Percentiles rank a stretch among this genome's conserved stretches.
These are phyloP conservation scores for Psix sp. DNA, from an alignment of 1,140 invertebrate genomes.

Conservation along the genomic window DNA sequence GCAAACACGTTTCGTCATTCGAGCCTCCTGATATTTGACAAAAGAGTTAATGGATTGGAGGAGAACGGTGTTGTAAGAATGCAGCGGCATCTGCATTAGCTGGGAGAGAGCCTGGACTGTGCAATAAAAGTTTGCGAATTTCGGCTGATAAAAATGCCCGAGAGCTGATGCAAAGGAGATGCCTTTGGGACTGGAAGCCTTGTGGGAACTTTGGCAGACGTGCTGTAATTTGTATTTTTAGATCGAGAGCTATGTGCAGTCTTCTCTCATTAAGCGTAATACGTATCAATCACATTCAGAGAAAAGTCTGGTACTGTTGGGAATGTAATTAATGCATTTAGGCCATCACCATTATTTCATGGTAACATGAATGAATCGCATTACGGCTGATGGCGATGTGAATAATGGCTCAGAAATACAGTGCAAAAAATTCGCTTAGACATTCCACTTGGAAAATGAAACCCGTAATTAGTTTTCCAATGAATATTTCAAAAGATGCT, in stretches of 20 bases:
- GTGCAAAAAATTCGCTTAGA: too few species aligned
- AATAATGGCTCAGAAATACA: constrained; percentile 29
- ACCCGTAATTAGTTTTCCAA: too few species aligned
- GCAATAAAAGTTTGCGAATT: constrained; percentile 21
- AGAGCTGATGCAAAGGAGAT: constrained; percentile 8
- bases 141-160: constrained; percentile 31
- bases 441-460: too few species aligned
- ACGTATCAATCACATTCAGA: constrained; percentile 50
- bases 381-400: constrained; percentile 38
- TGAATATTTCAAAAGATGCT: too few species aligned
- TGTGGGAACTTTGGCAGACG: constrained; percentile 40
- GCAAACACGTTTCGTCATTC: constrained; percentile 43
- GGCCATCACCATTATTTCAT: constrained; percentile 52
- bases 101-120: constrained; percentile 8
- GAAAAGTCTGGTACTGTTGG: constrained; percentile 49
- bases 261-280: constrained; percentile 52
- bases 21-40: constrained; percentile 49
- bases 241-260: constrained; percentile 18
- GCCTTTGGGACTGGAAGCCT: constrained; percentile 20
- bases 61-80: constrained; percentile 38
- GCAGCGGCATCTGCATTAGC: constrained; percentile 14
- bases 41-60: constrained; percentile 46
- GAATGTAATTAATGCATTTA: constrained; percentile 58
- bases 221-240: constrained; percentile 38
- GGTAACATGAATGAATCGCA: constrained; percentile 48